Evolutionary conservation across 2,888 invertebrate species (phyloP).

Genomic region (Alloscopus bannaensis): DNA sequence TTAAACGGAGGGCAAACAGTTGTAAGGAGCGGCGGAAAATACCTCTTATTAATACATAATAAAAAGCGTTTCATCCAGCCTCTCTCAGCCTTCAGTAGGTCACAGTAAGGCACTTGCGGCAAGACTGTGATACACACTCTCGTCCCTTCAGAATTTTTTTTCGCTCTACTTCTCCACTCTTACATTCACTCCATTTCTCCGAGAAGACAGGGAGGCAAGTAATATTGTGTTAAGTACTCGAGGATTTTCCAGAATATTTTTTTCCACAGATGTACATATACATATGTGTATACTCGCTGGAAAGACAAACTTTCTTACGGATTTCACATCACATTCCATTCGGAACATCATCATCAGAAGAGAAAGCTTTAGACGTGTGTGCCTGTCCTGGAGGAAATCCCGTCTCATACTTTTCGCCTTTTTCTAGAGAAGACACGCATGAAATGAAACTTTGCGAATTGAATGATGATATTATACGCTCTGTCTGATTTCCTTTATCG

Average conservation of each 20-base stretch:
- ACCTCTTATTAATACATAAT: slow-evolving; percentile 51
- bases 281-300: neutral
- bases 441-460: neutral
- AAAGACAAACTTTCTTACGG: neutral
- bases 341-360: neutral
- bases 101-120: neutral
- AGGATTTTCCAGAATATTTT: neutral
- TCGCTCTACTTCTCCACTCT: neutral
- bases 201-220: slow-evolving; percentile 28
- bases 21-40: slow-evolving; percentile 28
- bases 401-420: too few relatives aligned
- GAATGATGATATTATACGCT: neutral
- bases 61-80: slow-evolving; percentile 35
- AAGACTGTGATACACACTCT: neutral
- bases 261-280: neutral
- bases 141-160: neutral
- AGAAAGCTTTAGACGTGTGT: too few relatives aligned
- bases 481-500: too few relatives aligned
- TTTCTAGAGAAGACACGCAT: neutral
- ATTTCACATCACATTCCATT: neutral
- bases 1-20: slow-evolving; percentile 40
- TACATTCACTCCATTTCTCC: slow-evolving; percentile 23
- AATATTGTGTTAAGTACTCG: slow-evolving; percentile 19
- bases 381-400: too few relatives aligned
- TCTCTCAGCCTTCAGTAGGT: slow-evolving; percentile 8